These are phyloP conservation scores for Australoheros facetus DNA, from an alignment of 2,797 vertebrate genomes.

Conservation along the genomic window DNA sequence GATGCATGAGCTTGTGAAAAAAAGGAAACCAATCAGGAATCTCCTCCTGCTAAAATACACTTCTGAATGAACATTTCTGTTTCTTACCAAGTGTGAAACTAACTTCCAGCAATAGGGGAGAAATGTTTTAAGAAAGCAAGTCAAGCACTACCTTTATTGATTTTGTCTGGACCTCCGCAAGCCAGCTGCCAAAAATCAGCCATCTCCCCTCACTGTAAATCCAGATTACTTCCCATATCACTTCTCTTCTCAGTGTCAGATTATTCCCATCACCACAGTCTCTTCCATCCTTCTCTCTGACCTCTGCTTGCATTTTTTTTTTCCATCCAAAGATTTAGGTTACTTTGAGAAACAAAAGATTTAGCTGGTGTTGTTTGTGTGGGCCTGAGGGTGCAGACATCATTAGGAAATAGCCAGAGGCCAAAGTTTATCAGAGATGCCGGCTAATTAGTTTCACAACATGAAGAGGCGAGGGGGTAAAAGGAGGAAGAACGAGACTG, in stretches of 20 bases:
- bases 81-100: not conserved
- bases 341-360: constrained; percentile 7
- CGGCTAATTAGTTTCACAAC: constrained; percentile 48
- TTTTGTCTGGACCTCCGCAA: not conserved
- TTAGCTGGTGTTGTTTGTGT: constrained; percentile 7
- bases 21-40: not conserved
- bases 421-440: constrained; percentile 41
- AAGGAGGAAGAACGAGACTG: not conserved
- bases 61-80: not conserved
- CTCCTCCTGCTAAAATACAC: not conserved
- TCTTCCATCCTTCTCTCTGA: not conserved
- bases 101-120: not conserved
- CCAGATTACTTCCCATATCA: not conserved
- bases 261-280: not conserved
- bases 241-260: not conserved
- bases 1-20: not conserved
- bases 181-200: not conserved
- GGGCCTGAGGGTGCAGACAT: constrained; percentile 3
- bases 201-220: not conserved
- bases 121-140: not conserved
- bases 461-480: not conserved
- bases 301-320: not conserved
- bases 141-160: not conserved
- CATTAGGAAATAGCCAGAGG: constrained; percentile 32
- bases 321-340: not conserved